These are phyloP conservation scores for Reinhardtius hippoglossoides DNA, from an alignment of 2,113 vertebrate species.

Conservation along the genomic window DNA sequence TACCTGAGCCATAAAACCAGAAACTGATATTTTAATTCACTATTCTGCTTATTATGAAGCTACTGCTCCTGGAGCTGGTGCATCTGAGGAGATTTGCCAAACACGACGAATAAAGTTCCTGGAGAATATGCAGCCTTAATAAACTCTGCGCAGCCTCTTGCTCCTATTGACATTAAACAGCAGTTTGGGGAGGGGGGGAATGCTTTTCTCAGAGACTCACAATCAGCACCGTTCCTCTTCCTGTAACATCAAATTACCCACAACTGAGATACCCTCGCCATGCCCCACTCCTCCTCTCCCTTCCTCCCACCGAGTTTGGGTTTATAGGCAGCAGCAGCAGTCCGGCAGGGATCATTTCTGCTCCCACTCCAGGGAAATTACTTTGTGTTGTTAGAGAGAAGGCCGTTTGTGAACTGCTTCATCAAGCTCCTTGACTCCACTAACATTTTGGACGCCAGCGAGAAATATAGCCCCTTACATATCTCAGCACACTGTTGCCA, in stretches of 20 bases:
- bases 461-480: conserved; percentile 26
- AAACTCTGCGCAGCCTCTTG: conserved; percentile 17
- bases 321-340: conserved; percentile 72
- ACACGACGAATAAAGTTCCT: conserved; percentile 26
- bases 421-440: conserved; percentile 70
- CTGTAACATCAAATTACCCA: conserved; percentile 75
- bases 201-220: conserved; percentile 49
- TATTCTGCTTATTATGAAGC: conserved; percentile 42
- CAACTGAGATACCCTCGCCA: conserved; percentile 51
- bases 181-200: conserved; percentile 36
- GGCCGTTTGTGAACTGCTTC: conserved; percentile 75
- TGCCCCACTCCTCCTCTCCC: conserved; percentile 40
- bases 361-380: conserved; percentile 81
- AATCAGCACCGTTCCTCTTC: conserved; percentile 66
- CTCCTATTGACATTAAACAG: conserved; percentile 50
- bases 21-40: conserved; percentile 54
- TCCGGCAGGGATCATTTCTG: conserved; percentile 73
- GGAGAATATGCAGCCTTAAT: conserved; percentile 51
- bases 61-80: conserved; percentile 19
- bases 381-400: conserved; percentile 76
- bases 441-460: conserved; percentile 62
- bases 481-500: not conserved
- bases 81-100: conserved; percentile 39
- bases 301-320: conserved; percentile 64
- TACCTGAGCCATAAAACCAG: conserved; percentile 42